These are phyloP conservation scores for Caenorhabditis tropicalis DNA, from an alignment of 1,140 invertebrate species.

Conservation along the genomic window DNA sequence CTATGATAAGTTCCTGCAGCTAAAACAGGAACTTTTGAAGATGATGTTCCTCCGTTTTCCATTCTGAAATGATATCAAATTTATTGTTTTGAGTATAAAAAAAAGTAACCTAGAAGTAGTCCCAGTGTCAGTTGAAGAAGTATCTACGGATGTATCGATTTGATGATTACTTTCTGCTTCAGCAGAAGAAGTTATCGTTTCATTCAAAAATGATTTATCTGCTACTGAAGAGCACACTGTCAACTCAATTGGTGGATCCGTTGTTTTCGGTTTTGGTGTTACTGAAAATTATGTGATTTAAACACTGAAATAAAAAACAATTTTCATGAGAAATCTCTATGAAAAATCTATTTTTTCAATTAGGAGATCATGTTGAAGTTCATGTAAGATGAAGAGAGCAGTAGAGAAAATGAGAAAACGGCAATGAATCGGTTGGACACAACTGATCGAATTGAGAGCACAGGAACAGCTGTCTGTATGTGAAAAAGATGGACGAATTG, in stretches of 20 bases:
- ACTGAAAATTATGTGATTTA: neutral
- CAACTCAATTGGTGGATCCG: neutral
- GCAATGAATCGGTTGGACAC: slow-evolving; percentile 15
- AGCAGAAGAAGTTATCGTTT: neutral
- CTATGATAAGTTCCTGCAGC: slow-evolving; percentile 6
- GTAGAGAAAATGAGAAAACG: neutral
- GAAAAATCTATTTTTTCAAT: neutral
- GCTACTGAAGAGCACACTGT: neutral
- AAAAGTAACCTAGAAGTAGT: neutral
- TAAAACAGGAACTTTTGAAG: neutral
- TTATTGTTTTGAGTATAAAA: neutral
- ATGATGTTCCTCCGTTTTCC: neutral
- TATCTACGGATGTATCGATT: neutral
- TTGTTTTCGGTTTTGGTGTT: neutral
- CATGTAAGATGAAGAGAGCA: neutral
- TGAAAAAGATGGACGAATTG: neutral
- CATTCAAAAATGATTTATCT: neutral
- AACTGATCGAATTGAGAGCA: slow-evolving; percentile 10
- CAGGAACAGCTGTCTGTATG: slow-evolving; percentile 25
- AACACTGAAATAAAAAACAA: neutral
- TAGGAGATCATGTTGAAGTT: neutral
- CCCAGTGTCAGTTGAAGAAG: slow-evolving; percentile 7
- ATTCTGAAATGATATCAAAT: neutral
- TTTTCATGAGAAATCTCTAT: neutral
- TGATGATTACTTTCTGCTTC: neutral